Conservation (phyloP, 2,888 invertebrate species). For the Sussaba pulchella region DNA sequence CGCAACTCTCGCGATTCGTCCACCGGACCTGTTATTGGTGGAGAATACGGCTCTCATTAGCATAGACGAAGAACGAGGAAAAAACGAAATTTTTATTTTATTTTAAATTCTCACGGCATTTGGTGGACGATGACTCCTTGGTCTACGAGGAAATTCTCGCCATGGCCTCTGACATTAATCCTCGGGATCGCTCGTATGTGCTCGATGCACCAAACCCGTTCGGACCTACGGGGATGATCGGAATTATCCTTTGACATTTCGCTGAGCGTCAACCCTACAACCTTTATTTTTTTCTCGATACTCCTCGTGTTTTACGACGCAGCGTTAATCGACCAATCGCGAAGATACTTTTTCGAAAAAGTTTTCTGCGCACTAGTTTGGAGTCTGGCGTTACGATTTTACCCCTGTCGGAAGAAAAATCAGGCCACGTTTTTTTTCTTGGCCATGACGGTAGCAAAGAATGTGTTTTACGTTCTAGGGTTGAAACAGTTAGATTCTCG, state of each 20-base stretch:
- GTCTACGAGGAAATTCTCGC: conserved; percentile 20
- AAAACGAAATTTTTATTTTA: background rate
- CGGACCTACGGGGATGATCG: conserved; percentile 6
- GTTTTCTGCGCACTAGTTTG: no score
- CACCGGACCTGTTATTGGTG: background rate
- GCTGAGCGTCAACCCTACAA: no score
- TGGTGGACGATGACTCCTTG: background rate
- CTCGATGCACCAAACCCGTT: background rate
- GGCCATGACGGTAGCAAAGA: no score
- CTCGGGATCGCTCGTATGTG: background rate
- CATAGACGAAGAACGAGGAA: conserved; percentile 24
- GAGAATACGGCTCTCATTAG: background rate
- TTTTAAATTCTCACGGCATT: background rate
- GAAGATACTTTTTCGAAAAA: no score
- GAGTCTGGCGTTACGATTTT: no score
- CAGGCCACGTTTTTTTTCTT: no score
- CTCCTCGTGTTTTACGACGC: no score
- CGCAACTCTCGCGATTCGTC: background rate
- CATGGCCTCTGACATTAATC: conserved; percentile 49
- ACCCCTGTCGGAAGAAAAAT: no score
- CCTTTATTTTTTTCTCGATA: no score
- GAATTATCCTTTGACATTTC: background rate
- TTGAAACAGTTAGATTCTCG: no score
- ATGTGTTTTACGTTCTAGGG: no score
- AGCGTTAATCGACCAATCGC: no score